Conservation (phyloP, 2,888 invertebrate genomes). For the Gastrophysa polygoni region DNA sequence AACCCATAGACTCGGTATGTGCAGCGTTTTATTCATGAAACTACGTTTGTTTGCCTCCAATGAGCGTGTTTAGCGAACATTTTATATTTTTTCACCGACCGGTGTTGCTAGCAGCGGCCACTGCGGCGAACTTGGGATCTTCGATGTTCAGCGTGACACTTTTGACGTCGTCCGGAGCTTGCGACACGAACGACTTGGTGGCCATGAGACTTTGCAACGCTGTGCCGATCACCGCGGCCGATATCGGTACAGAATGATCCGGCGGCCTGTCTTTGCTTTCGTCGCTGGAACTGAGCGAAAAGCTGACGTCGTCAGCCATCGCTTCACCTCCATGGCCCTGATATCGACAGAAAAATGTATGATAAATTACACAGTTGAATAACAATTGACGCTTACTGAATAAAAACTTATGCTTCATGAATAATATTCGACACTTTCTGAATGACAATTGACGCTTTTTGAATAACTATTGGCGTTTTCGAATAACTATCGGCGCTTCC, state of each 20-base stretch:
- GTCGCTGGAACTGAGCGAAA: constrained; percentile 63
- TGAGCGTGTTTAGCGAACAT: too few species aligned
- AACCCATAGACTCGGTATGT: too few species aligned
- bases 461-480: too few species aligned
- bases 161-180: constrained; percentile 49
- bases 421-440: too few species aligned
- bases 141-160: constrained; percentile 70
- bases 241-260: constrained; percentile 23
- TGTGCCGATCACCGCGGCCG: constrained; percentile 37
- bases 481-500: too few species aligned
- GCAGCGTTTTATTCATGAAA: too few species aligned
- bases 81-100: constrained; percentile 28
- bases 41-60: too few species aligned
- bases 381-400: too few species aligned
- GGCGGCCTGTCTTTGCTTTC: constrained; percentile 56
- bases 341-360: constrained; percentile 13
- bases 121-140: constrained; percentile 75
- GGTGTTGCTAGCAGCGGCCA: constrained; percentile 72
- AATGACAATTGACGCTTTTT: too few species aligned
- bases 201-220: constrained; percentile 46
- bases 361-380: too few species aligned
- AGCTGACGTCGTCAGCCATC: constrained; percentile 67
- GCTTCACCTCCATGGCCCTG: constrained; percentile 65
- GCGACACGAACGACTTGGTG: constrained; percentile 32
- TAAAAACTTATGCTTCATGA: too few species aligned